Evolutionary conservation across 92 coral and sea anemone species (phyloP), one percentile per base, ranked within the genome.

Genomic region (Bergia puertoricense): DNA sequence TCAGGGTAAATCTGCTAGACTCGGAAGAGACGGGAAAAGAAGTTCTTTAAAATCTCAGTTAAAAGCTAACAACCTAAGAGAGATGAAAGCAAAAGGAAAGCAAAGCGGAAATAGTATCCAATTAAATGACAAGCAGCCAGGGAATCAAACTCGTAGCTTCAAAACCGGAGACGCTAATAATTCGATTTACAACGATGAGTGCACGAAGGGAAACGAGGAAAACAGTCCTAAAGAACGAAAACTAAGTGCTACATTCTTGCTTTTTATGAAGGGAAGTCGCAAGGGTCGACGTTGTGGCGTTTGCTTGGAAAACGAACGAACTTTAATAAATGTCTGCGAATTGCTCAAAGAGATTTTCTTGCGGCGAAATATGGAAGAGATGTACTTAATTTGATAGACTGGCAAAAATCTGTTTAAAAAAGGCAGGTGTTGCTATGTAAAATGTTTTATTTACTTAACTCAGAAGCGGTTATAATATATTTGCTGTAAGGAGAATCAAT

Each of bases 291-390:
- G 98, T 30, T 88, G 91, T 77, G 98, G 93, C 16, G 96, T 95
- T 23, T 95, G 98, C 74, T 44, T 88, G 3, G 95, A 95, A 54
- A 95, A 95, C 84, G 98, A 95, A 79, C 83, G 86, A n/a, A 90
- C 93, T 48, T 86, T 95, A 54, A 86, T 86, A 20, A 93, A 95
- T 72, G 92, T 95, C 39, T 91, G 96, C 38, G 98, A 95, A 76
- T 92, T 92, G 69, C 94, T 95, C 4, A 95, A 95, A 85, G 98
- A 95, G 48, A 95, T 95, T 22, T 95, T 95, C 67, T 88, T 95
- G 11, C 90, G 98, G 37, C 89, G 94, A 79, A 95, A 95, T 72
- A 95, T 95, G 98, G 98, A 95, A 89, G 98, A 95, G 78, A 95
- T 95, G 98, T 95, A 95, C 92, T 91, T 95, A 51, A 95, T 95